Percentiles rank a stretch among this genome's conserved stretches.
Conservation (phyloP, 2,888 invertebrate genomes). For the Apamea sordens region DNA sequence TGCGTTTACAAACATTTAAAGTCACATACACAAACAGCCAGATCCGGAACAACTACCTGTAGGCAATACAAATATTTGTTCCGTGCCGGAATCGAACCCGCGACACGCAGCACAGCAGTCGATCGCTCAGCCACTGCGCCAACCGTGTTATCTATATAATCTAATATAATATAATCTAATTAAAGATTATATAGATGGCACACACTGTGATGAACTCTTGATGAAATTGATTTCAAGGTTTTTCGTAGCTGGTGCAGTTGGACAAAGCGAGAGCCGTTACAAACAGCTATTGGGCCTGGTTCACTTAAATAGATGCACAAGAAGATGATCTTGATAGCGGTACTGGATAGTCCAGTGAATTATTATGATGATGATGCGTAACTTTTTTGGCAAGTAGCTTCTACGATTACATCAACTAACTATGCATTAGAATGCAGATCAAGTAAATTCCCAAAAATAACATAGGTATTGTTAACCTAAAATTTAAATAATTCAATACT, state of each 20-base stretch:
- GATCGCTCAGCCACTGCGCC: no score
- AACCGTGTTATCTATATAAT: no score
- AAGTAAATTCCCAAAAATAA: neutral
- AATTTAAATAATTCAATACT: neutral
- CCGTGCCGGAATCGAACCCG: no score
- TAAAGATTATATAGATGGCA: no score
- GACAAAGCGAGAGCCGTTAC: neutral
- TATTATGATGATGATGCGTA: neutral
- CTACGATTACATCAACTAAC: neutral
- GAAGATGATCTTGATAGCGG: neutral
- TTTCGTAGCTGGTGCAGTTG: slow-evolving; percentile 7
- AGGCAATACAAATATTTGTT: no score
- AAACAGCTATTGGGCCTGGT: neutral
- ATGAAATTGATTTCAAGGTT: slow-evolving; percentile 24
- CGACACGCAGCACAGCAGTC: no score
- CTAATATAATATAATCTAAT: no score
- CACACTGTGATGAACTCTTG: neutral
- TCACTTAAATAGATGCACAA: neutral
- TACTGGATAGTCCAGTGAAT: neutral
- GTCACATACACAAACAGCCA: no score
- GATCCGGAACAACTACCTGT: no score
- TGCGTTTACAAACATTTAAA: no score
- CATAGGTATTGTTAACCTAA: neutral
- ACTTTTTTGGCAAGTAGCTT: neutral
- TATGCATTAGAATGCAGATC: neutral